Evolutionary conservation across 2,797 vertebrate species (phyloP).

Genomic region (Pteronotus mesoamericanus): DNA sequence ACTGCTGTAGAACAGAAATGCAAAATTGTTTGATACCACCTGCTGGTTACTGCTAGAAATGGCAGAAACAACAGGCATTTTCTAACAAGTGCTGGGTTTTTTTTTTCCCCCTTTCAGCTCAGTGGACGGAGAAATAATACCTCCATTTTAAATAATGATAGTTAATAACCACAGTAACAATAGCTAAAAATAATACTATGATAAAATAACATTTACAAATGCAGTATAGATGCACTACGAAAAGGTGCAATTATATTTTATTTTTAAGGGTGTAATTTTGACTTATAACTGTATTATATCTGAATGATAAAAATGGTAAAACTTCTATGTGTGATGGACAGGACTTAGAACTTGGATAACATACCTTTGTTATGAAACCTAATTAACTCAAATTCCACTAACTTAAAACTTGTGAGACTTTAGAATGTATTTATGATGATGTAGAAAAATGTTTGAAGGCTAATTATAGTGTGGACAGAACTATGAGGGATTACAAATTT

Average conservation of each 20-base stretch:
- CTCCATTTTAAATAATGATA: not conserved
- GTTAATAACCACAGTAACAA: not conserved
- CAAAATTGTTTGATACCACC: conserved; percentile 66
- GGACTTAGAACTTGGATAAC: not conserved
- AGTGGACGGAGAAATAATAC: not conserved
- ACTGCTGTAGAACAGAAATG: not conserved
- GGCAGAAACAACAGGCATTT: not conserved
- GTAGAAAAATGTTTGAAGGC: not conserved
- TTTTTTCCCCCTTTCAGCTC: not conserved
- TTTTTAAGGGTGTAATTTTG: not conserved
- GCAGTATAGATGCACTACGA: not conserved
- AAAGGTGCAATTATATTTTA: not conserved
- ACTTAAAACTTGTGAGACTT: not conserved
- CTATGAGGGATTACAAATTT: not conserved
- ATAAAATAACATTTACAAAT: not conserved
- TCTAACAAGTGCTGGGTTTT: not conserved
- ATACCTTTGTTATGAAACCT: not conserved
- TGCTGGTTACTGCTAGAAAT: conserved; percentile 63
- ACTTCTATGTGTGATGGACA: not conserved
- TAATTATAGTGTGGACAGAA: not conserved
- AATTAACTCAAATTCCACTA: not conserved
- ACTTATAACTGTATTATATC: not conserved
- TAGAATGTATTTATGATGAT: not conserved
- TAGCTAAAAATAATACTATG: not conserved
- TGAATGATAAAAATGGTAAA: not conserved